Base-by-base conservation (phyloP, 1,140 invertebrate genomes). In the Notospermus geniculatus region DNA sequence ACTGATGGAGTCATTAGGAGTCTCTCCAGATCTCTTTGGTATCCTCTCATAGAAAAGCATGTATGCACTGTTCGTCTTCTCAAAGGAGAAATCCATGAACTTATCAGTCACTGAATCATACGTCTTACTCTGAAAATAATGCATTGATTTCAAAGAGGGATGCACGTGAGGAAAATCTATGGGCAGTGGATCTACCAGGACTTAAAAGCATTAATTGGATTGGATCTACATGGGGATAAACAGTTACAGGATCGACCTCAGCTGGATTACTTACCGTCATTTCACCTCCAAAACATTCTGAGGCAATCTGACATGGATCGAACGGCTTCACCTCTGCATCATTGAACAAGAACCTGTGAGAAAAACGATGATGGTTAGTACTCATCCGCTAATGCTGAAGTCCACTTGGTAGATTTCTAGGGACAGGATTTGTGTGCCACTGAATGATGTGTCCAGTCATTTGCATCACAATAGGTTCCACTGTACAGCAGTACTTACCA, bases 31-130 rank as follows among this genome's bases (percentile, higher is more conserved):
- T 25, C 50, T 55, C 0, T 82, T 71, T 27, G 84, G 81, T 59
- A 84, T 87, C 65, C 90, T 86, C 78, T 97, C 92, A 78, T 97
- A 97, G 76, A 97, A 97, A 52, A 97, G 78, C 95, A 97, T 97
- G 73, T 97, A 97, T 0, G 95, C 95, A 75, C 91, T 95, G 76
- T 97, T 97, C 0, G 93, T 96, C 83, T 97, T 97, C 78, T 97
- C 94, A 79, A 95, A 95, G 67, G 92, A 94, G 71, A 96, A 94
- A 74, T 97, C 94, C 90, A 97, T 92, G 73, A 95, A 96, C 74
- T 96, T 96, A 70, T 97, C 93, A 0, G 92, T 95, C 1, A 94
- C 91, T 0, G 92, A 92, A 76, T 97, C 94, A 74, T 96, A 97
- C 0, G 92, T 95, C 84, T 96, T 96, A 71, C 92, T 95, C 90